Conservation (phyloP, 2,888 invertebrate genomes). For the Cataglyphis livida region DNA sequence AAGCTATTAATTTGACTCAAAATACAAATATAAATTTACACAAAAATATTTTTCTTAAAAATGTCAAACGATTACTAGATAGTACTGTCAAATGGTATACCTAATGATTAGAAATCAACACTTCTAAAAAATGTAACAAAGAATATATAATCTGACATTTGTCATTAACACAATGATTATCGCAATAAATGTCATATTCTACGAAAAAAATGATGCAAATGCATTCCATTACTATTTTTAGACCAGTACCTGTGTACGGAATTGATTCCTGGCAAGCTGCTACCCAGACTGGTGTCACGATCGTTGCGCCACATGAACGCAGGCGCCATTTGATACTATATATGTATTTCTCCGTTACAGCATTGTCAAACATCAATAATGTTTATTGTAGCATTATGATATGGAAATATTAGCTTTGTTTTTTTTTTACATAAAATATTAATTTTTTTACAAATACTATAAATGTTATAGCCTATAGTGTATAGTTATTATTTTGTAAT, state of each 20-base stretch:
- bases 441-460: neutral
- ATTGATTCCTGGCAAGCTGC: conserved; percentile 53
- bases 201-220: neutral
- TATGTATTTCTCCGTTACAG: conserved; percentile 10
- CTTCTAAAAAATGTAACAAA: neutral
- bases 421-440: neutral
- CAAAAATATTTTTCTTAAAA: neutral
- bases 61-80: neutral
- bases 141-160: conserved; percentile 3
- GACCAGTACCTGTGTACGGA: conserved; percentile 23
- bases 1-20: neutral
- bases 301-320: conserved; percentile 48
- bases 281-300: conserved; percentile 41
- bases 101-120: neutral
- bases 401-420: neutral
- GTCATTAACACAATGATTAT: neutral
- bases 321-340: conserved; percentile 56
- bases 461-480: neutral
- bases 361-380: conserved; percentile 27
- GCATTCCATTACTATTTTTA: conserved; percentile 24
- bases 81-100: conserved; percentile 8
- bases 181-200: neutral
- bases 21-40: neutral
- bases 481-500: neutral
- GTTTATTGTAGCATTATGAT: neutral